A percentile compares a stretch with the other conserved stretches of the same genome.
phyloP scores from a whole-genome alignment of 2,888 invertebrate genomes.

The Lepidocyrtoides sp. region DNA sequence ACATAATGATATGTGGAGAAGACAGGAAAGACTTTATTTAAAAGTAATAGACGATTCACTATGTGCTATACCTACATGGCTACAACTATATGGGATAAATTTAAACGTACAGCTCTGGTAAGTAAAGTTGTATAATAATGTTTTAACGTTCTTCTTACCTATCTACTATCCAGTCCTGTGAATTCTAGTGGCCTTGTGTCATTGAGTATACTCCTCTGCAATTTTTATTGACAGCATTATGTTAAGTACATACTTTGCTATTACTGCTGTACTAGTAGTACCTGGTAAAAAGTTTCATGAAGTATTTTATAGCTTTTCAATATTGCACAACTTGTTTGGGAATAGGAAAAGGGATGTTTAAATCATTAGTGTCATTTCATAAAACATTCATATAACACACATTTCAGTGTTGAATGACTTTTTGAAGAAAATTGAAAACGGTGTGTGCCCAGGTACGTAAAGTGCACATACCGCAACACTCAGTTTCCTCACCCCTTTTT shows the following conservation, averaged over 20 bases:
- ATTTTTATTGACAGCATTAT: background rate
- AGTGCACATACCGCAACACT: background rate
- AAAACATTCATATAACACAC: background rate
- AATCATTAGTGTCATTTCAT: background rate
- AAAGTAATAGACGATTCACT: background rate
- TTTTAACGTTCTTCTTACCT: no score
- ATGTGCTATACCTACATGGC: background rate
- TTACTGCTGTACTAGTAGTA: background rate
- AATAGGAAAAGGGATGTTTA: background rate
- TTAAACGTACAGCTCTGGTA: no score
- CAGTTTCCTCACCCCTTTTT: background rate
- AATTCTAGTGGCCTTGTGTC: background rate
- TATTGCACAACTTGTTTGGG: background rate
- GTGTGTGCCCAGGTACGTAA: background rate
- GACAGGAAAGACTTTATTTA: background rate
- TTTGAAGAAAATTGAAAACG: constrained; percentile 22
- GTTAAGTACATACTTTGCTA: no score
- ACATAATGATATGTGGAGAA: background rate
- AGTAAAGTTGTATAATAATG: no score
- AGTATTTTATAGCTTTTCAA: background rate
- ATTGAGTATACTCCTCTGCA: no score
- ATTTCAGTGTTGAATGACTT: background rate
- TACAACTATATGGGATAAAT: no score
- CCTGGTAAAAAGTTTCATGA: background rate
- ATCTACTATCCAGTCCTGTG: no score